phyloP scores from a whole-genome alignment of 2,888 invertebrate species.

The Serripes groenlandicus region DNA sequence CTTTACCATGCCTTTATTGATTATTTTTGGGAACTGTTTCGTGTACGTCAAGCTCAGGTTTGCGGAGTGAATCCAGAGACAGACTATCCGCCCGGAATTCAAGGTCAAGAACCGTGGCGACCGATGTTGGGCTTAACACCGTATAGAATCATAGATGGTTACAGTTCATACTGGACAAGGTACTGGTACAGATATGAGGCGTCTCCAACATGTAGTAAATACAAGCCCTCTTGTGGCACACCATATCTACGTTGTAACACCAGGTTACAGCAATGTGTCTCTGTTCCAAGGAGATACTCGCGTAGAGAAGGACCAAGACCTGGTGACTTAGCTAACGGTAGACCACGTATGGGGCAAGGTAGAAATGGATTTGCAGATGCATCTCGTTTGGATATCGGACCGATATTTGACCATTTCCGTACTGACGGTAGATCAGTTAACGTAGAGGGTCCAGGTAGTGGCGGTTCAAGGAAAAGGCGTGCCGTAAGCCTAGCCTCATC shows the following conservation, averaged over 20 bases:
- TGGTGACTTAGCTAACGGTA: constrained; percentile 3
- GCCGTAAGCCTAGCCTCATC: neutral
- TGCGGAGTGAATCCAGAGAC: constrained; percentile 40
- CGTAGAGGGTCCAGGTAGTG: no score
- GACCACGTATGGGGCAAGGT: neutral
- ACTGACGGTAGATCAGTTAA: constrained; percentile 36
- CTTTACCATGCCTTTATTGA: constrained; percentile 73
- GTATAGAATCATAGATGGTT: constrained; percentile 64
- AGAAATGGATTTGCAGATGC: constrained; percentile 17
- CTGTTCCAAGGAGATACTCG: constrained; percentile 20
- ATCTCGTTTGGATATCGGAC: constrained; percentile 33
- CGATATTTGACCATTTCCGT: constrained; percentile 31
- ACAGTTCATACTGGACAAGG: constrained; percentile 57
- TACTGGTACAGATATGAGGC: constrained; percentile 64
- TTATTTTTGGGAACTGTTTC: constrained; percentile 72
- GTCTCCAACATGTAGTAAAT: constrained; percentile 59
- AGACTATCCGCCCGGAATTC: constrained; percentile 52
- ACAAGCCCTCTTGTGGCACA: constrained; percentile 61
- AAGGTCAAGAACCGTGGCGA: constrained; percentile 46
- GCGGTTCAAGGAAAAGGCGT: no score
- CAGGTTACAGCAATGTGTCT: constrained; percentile 38
- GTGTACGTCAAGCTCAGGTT: constrained; percentile 11
- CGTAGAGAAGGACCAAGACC: constrained; percentile 12
- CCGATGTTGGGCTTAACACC: constrained; percentile 57
- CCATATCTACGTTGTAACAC: constrained; percentile 59